Conservation (phyloP, 2,113 vertebrate species). For the Cinclus mexicanus region DNA sequence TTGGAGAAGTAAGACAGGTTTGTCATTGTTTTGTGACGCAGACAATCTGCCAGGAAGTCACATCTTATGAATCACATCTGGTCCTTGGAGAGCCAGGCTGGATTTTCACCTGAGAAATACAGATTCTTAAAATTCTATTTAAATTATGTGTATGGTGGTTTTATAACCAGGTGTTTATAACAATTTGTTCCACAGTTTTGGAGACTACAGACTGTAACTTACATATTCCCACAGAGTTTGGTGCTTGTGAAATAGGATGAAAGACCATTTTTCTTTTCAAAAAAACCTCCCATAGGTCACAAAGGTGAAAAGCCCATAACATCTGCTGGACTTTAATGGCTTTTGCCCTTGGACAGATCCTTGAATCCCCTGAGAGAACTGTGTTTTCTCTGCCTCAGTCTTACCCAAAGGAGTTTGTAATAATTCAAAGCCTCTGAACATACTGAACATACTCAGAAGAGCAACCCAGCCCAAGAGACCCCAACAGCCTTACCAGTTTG, state of each 20-base stretch:
- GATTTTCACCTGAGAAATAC: neutral
- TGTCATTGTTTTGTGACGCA: neutral
- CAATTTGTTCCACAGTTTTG: neutral
- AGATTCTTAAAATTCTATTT: neutral
- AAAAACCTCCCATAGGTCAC: neutral
- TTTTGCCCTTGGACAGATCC: neutral
- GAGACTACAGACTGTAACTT: neutral
- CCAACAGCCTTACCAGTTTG: neutral
- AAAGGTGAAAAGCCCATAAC: neutral
- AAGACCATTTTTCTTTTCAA: neutral
- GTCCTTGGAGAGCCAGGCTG: neutral
- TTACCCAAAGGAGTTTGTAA: neutral
- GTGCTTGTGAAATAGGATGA: neutral
- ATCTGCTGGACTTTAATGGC: neutral
- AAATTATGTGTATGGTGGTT: neutral
- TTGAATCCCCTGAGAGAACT: neutral
- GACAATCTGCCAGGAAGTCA: neutral
- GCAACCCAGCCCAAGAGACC: neutral
- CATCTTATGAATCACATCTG: neutral
- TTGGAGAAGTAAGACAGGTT: neutral
- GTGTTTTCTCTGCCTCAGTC: neutral
- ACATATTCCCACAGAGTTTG: neutral
- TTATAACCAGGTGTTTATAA: neutral
- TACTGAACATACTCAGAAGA: neutral
- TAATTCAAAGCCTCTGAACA: neutral